Conservation (phyloP, 2,113 vertebrate genomes). For the Anhinga anhinga region DNA sequence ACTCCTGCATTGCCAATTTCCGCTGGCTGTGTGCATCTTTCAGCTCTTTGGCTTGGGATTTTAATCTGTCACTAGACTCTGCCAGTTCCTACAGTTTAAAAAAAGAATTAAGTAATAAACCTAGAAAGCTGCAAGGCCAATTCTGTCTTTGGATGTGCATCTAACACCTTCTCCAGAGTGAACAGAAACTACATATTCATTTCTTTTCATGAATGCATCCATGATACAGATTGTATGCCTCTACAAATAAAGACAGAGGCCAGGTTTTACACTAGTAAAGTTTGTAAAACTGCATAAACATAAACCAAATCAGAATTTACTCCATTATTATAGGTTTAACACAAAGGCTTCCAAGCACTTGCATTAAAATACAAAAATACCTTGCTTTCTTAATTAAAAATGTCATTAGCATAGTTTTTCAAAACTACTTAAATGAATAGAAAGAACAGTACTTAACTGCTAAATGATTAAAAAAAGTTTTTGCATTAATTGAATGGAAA, state of each 20-base stretch:
- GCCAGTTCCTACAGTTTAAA: slow-evolving; percentile 83
- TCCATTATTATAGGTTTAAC: not conserved
- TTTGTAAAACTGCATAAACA: not conserved
- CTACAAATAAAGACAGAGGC: not conserved
- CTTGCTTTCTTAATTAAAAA: not conserved
- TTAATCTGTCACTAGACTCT: slow-evolving; percentile 89
- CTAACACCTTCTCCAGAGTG: not conserved
- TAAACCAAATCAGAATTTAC: not conserved
- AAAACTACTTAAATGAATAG: not conserved
- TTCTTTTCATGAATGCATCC: slow-evolving; percentile 23
- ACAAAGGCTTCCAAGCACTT: not conserved
- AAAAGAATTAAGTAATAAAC: slow-evolving; percentile 75
- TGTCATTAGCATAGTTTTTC: not conserved
- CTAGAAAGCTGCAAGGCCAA: slow-evolving; percentile 61
- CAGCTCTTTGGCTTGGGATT: slow-evolving; percentile 94
- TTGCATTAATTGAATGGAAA: not conserved
- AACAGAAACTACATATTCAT: slow-evolving; percentile 8
- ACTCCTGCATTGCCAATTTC: slow-evolving; percentile 95
- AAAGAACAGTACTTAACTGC: not conserved
- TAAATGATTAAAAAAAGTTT: not conserved
- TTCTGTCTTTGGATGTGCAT: slow-evolving; percentile 18
- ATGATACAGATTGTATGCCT: not conserved
- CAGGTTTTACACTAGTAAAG: not conserved
- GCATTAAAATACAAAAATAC: not conserved
- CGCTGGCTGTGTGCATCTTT: slow-evolving; percentile 97